Conservation (phyloP, 2,113 vertebrate species). For the Okapia johnstoni region DNA sequence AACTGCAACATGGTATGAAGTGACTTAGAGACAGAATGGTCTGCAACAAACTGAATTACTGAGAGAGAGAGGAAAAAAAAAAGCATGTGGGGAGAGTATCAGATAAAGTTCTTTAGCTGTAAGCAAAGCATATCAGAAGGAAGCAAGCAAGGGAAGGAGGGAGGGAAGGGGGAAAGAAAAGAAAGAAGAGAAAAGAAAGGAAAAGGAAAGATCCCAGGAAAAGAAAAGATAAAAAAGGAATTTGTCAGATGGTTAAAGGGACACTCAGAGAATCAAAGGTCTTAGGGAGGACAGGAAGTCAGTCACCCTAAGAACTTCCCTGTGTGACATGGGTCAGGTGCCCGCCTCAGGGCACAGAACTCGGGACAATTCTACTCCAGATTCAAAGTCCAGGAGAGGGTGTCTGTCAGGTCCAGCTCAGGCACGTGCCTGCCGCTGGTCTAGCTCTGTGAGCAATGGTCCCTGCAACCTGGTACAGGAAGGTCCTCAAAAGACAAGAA, state of each 20-base stretch:
- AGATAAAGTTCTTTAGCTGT: not conserved
- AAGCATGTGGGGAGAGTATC: not conserved
- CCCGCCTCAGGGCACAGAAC: fast-evolving
- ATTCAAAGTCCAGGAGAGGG: not conserved
- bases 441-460: not conserved
- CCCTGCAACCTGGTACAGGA: not conserved
- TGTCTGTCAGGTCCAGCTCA: not conserved
- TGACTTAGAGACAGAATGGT: not conserved
- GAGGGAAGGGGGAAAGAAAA: no score
- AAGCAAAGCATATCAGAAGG: not conserved
- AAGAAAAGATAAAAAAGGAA: not conserved
- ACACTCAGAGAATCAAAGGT: not conserved
- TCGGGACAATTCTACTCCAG: not conserved
- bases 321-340: not conserved
- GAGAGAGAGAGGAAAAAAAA: no score
- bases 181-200: not conserved
- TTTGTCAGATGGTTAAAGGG: not conserved
- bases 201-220: not conserved
- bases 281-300: not conserved
- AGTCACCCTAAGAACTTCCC: no score
- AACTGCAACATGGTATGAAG: not conserved
- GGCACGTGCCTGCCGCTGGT: fast-evolving
- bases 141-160: not conserved
- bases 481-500: not conserved
- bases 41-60: not conserved